Base-by-base conservation (phyloP, 2,113 vertebrate species). In the Garra rufa region DNA sequence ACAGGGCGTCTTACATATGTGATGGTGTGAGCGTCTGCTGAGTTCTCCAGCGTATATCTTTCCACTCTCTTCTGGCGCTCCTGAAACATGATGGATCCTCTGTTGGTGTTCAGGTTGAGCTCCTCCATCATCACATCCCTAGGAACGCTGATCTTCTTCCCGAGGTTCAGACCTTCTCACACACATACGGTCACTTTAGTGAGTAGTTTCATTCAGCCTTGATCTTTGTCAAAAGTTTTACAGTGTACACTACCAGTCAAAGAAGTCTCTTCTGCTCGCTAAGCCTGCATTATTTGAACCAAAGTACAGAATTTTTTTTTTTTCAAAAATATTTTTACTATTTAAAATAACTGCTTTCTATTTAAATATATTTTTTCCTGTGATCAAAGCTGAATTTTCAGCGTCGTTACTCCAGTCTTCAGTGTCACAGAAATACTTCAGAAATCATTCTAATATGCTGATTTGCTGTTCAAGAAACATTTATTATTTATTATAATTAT, bases 61-160 rank as follows among this genome's bases (percentile, higher is more conserved):
- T 99, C 96, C 41, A 94, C 95, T 6, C 98, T 93, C 86, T 59
- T 97, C 92, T 96, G 97, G 69, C 98, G 95, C 88, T 97, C 94
- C 91, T 98, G 96, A 92, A 98, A 99, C 94, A 99, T 98, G 86
- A 93, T 94, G 28, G 98, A 99, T n/a, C 97, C 98, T 0, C 94
- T 95, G 88, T 99, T 99, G 59, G 95, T 92, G 0, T 57, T 88
- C n/a, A 99, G 89, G 1, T 96, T 96, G 30, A 99, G 94, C 89
- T 99, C 98, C 87, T 99, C 98, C 3, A 99, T 93, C 98, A 98
- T 98, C 90, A 99, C 77, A 65, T 99, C 98, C 75, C 92, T 96
- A 0, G 98, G 95, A 1, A 93, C 85, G 1, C 97, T 98, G 67
- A 98, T 90, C 93, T 99, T 99, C 94, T 98, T 99, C 48, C 97